Evolutionary conservation across 2,113 vertebrate species (phyloP), one percentile per base, ranked within the genome.

Genomic region (Condylura cristata): DNA sequence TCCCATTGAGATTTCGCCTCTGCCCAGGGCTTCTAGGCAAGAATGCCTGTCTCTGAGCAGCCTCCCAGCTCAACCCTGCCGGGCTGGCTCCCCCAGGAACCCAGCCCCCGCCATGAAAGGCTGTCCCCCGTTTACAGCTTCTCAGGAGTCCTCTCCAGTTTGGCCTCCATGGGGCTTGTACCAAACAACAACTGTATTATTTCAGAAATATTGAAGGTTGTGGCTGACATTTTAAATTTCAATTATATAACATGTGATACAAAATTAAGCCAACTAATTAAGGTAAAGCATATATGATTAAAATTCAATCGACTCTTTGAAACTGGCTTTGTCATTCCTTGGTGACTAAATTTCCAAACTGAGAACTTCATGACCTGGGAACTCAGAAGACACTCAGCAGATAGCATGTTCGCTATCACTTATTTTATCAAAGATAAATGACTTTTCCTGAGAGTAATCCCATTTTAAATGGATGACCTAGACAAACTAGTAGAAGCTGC

Each of bases 401-500:
- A 12, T 0, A 72, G 14, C 0, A 0, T 32, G 1, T 6, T 63
- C 10, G n/a, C 9, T 17, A 18, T 58, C 32, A 39, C 65, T 80
- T 46, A 51, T 41, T 37, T 89, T 71, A 95, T 68, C 60, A 58
- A 65, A 70, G 53, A 22, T 44, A 75, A 84, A 79, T 78, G 26
- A n/a, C 48, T 82, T 95, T 89, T 44, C 44, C 30, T 46, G 56
- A 56, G 70, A 61, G 68, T 87, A 68, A 93, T 84, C 70, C 51
- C 60, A 16, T 63, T 81, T 68, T 39, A 87, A 80, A 89, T 58
- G 44, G 41, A 65, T 86, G 93, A 89, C 84, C 83, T 28, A 68
- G 46, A 84, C 86, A 94, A 93, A 89, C 44, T 51, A 41, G 75
- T 53, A 76, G 89, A 89, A 96, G 71, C 83, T 75, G 71, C 66